Base-by-base conservation (phyloP, 2,797 vertebrate genomes). In the Acestrorhynchus altus region DNA sequence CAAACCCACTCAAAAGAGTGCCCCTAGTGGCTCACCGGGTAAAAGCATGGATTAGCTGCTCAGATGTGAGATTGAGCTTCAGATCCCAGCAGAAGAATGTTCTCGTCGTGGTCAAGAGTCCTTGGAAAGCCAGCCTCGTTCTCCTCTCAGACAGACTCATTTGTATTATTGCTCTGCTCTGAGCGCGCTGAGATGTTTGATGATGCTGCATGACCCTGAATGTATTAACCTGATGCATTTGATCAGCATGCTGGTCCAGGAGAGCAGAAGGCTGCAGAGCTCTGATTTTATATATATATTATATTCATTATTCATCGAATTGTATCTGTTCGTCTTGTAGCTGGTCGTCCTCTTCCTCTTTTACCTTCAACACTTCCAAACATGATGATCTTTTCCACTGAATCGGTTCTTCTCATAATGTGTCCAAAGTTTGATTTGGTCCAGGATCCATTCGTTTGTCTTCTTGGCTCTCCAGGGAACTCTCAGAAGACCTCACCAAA, bases 151-250 rank as follows among this genome's bases (percentile, higher is more conserved):
- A 31, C 16, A 8, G 13, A 12, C 60, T 63, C 31, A n/a, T 61
- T 61, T 39, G n/a, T 42, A 13, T 40, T 35, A 61, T 61, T 35
- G 15, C 59, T 39, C 59, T 35, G 0, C 28, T 63, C 60, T 40
- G 31, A 42, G 35, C 7, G 10, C 35, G n/a, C 60, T 20, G 60
- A 63, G 60, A 8, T 42, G 31, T 16, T 40, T 42, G 15, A 35
- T 63, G 35, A 40, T 63, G 60, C 35, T 63, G 18, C 60, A 40
- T 63, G 60, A n/a, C 10, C 60, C 40, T 63, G 60, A 63, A 22
- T 16, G n/a, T 35, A 42, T 35, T 42, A 20, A 42, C 10, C 35
- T 22, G n/a, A n/a, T 12, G 28, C 35, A 63, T 39, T 22, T 42
- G 9, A 15, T 8, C 52, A 56, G 24, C 31, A 31, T 20, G 18